These are phyloP conservation scores for Bradypodion pumilum DNA, from an alignment of 2,797 vertebrate species.

Conservation along the genomic window DNA sequence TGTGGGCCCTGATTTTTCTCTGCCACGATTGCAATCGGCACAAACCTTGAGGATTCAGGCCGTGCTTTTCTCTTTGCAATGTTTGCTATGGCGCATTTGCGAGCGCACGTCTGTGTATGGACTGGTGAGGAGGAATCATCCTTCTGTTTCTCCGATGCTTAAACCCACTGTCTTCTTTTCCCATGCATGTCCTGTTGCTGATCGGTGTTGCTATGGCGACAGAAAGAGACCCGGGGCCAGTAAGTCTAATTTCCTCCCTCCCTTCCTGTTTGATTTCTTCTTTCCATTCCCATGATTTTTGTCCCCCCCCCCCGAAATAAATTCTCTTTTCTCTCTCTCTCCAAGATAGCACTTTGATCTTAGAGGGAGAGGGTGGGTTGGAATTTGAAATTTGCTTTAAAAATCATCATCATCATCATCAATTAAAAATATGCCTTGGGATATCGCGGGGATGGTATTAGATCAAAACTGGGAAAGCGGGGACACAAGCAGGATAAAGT, in stretches of 20 bases:
- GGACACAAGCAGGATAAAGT: too few relatives aligned
- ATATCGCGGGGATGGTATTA: too few relatives aligned
- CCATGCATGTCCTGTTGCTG: slow-evolving; percentile 35
- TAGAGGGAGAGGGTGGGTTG: neutral
- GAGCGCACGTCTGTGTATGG: neutral
- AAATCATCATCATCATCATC: too few relatives aligned
- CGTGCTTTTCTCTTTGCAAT: too few relatives aligned
- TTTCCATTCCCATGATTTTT: neutral
- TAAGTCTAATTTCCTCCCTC: slow-evolving; percentile 74
- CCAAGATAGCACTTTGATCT: neutral
- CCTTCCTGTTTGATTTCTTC: neutral
- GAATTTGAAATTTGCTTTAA: neutral
- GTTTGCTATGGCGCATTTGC: too few relatives aligned
- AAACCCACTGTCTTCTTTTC: slow-evolving; percentile 43
- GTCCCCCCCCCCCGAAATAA: too few relatives aligned
- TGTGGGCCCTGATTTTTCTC: too few relatives aligned
- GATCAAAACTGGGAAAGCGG: too few relatives aligned
- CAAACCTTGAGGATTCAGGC: too few relatives aligned
- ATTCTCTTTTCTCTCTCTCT: too few relatives aligned
- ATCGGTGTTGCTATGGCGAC: slow-evolving; percentile 66
- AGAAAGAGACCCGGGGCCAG: slow-evolving; percentile 91
- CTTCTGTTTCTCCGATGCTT: neutral
- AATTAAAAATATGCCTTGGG: too few relatives aligned
- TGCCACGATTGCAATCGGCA: too few relatives aligned
- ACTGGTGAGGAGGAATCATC: neutral